Base-by-base conservation (phyloP, 2,888 invertebrate species). In the Pristionchus maxplancki region DNA sequence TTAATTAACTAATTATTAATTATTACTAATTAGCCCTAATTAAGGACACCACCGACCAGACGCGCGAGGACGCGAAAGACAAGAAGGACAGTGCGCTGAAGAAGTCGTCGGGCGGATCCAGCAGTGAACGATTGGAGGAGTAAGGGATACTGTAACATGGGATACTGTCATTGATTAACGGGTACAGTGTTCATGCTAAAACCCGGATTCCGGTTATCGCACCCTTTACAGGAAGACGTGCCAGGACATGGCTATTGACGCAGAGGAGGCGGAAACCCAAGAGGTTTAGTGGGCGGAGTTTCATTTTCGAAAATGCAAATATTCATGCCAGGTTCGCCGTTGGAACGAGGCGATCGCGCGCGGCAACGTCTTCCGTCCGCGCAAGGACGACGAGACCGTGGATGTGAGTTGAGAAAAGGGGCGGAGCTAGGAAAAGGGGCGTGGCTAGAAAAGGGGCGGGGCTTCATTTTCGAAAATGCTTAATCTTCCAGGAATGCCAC, bases 101-200 rank as follows among this genome's bases (percentile, higher is more conserved):
- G 71, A 71, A 71, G 24, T 71, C 71, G 37, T 71, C 71, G 40
- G 71, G 37, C 34, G 71, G 71, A 40, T 71, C 71, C 20, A 71
- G 71, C 37, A 71, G 71, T 24, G 71, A 71, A n/a, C 2, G 58
- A 64, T 37, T 71, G 71, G 71, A 37, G 37, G 71, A 71, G 71
- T 71, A 20, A 58, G 44, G 44, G 44, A 53, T 53, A 53, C 53
- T 17, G 44, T 44, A 53, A 53, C 53, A 15, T 13, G 11, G 28
- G 64, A 28, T 3, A 28, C 67, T 15, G 20, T 20, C 2, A 34
- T 13, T 5, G 34, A 34, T 67, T 6, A 34, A 15, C 5, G 17
- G 34, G 4, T 3, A 53, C 4, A 11, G 17, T 20, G 20, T 37
- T 37, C 8, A 37, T 37, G 9, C 4, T 67, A n/a, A n/a, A n/a